phyloP scores from a whole-genome alignment of 2,113 vertebrate genomes.

The Melanerpes aurifrons region DNA sequence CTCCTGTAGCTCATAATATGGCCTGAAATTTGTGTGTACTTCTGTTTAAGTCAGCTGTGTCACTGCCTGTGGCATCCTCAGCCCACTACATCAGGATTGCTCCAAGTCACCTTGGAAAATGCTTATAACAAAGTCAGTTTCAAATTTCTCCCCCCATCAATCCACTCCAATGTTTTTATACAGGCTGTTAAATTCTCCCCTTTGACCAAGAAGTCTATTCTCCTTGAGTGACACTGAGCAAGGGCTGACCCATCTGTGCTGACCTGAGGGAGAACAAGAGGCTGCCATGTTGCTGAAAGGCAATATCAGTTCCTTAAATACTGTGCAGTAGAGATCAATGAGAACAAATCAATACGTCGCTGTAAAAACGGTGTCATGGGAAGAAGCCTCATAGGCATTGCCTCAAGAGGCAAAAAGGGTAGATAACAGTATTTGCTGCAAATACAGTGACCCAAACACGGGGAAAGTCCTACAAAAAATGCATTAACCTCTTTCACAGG shows the following conservation, averaged over 20 bases:
- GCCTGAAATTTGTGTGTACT: background rate
- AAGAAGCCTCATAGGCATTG: background rate
- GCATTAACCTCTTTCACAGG: background rate
- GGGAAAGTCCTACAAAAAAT: background rate
- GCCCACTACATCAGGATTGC: background rate
- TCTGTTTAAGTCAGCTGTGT: background rate
- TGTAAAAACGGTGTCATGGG: background rate
- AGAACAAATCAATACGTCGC: slow-evolving; percentile 21
- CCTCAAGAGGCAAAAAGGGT: background rate
- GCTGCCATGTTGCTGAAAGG: background rate
- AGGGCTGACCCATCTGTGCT: background rate
- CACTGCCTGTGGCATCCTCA: background rate
- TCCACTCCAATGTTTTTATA: background rate
- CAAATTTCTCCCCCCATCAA: background rate
- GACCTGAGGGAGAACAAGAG: background rate
- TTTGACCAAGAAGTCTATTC: background rate
- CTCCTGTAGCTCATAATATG: background rate
- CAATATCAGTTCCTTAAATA: slow-evolving; percentile 35
- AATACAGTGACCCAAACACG: background rate
- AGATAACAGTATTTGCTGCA: background rate
- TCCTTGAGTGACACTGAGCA: slow-evolving; percentile 9
- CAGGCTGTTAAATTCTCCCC: background rate
- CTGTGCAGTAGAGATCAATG: background rate
- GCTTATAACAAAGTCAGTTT: background rate
- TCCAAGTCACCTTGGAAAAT: background rate